Percentiles rank a stretch among this genome's conserved stretches.
Conservation (phyloP, 2,888 invertebrate species). For the Junonia oenone region DNA sequence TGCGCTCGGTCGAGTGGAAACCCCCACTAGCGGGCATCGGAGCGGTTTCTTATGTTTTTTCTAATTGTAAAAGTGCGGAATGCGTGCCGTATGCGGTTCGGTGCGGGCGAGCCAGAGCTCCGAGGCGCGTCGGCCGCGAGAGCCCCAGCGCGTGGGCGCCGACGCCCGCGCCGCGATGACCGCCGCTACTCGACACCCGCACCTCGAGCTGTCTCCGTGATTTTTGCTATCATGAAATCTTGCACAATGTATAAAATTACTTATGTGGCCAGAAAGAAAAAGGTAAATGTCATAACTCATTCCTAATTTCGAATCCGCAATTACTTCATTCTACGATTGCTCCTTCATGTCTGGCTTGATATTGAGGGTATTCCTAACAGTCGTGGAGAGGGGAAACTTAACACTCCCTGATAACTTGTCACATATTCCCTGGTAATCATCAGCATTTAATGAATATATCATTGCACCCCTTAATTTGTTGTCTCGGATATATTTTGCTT, state of each 20-base stretch:
- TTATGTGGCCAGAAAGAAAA: conserved; percentile 63
- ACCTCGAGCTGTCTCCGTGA: conserved; percentile 3
- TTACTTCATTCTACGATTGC: neutral
- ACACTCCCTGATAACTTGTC: conserved; percentile 28
- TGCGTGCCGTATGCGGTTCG: conserved; percentile 46
- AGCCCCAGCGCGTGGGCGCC: conserved; percentile 33
- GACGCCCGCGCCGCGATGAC: conserved; percentile 27
- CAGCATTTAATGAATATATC: conserved; percentile 90
- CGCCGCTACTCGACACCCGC: conserved; percentile 10
- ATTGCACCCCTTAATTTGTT: conserved; percentile 88
- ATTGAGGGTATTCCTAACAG: conserved; percentile 43
- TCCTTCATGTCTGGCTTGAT: neutral
- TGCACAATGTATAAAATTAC: conserved; percentile 74
- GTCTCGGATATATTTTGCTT: conserved; percentile 82
- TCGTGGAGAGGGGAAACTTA: conserved; percentile 41
- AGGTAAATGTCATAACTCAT: conserved; percentile 43
- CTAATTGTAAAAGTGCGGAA: conserved; percentile 61
- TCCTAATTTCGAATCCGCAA: too few relatives aligned
- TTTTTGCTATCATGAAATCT: conserved; percentile 54
- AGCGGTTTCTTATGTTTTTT: conserved; percentile 49
- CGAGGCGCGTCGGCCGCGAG: conserved; percentile 20
- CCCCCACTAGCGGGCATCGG: conserved; percentile 47
- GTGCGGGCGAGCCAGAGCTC: conserved; percentile 43
- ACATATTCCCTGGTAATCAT: conserved; percentile 85
- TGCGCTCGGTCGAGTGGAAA: conserved; percentile 47